These are phyloP conservation scores for Epizoanthus stellaris DNA, from an alignment of 92 coral and sea anemone species.

Conservation along the genomic window DNA sequence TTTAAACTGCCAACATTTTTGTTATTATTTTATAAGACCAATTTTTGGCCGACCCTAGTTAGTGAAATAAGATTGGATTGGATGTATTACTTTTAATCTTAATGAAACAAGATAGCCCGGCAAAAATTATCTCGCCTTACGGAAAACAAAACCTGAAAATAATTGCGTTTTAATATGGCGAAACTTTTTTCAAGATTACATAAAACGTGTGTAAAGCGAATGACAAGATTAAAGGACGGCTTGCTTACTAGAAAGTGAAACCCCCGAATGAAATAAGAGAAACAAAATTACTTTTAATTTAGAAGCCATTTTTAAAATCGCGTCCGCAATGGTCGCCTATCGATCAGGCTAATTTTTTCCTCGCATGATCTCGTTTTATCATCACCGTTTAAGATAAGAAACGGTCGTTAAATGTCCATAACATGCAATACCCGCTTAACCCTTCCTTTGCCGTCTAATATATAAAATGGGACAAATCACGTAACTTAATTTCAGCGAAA, in stretches of 20 bases:
- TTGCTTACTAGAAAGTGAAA: constrained; percentile 23
- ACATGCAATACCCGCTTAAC: neutral
- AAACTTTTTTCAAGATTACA: constrained; percentile 12
- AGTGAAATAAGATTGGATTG: neutral
- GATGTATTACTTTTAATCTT: neutral
- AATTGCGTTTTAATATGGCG: neutral
- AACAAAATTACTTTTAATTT: constrained; percentile 33
- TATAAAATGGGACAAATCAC: neutral
- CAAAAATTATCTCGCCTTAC: neutral
- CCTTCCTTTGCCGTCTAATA: neutral
- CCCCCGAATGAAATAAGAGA: constrained; percentile 11
- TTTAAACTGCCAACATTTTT: constrained; percentile 5
- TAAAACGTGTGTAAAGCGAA: constrained; percentile 42
- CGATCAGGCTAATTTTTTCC: constrained; percentile 2
- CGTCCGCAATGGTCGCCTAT: constrained; percentile 2
- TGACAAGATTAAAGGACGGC: constrained; percentile 28
- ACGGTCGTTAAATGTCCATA: neutral
- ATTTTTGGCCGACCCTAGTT: neutral
- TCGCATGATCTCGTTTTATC: neutral
- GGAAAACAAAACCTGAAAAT: neutral
- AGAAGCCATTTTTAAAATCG: neutral
- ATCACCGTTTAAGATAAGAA: neutral
- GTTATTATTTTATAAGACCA: neutral
- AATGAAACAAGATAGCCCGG: neutral
- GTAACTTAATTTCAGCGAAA: neutral